These are phyloP conservation scores for Bombus picipes DNA, from an alignment of 1,140 invertebrate species.

Conservation along the genomic window DNA sequence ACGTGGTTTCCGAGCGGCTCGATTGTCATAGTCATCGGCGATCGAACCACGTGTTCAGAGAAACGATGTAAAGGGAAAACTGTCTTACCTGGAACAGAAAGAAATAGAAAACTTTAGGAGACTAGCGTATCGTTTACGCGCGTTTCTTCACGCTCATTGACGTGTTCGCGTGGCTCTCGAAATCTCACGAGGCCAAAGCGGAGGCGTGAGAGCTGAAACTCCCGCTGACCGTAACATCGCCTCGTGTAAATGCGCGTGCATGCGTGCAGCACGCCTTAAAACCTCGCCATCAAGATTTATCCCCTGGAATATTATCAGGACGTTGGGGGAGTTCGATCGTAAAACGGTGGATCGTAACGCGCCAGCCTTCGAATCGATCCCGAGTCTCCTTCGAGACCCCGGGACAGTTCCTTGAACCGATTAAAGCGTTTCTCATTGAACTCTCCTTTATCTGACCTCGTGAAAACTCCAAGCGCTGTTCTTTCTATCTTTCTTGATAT, in stretches of 20 bases:
- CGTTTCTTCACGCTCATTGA: neutral
- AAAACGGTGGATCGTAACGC: slow-evolving; percentile 43
- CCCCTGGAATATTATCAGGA: slow-evolving; percentile 47
- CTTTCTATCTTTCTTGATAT: neutral
- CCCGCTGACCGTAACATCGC: slow-evolving; percentile 4
- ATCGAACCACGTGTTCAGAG: no score
- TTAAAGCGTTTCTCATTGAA: neutral
- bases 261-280: slow-evolving; percentile 33
- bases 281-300: slow-evolving; percentile 53
- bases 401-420: slow-evolving; percentile 14
- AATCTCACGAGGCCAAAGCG: slow-evolving; percentile 49
- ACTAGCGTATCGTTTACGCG: neutral
- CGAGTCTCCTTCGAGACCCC: no score
- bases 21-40: slow-evolving; percentile 19
- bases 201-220: slow-evolving; percentile 55
- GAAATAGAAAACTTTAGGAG: neutral
- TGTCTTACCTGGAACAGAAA: slow-evolving; percentile 45
- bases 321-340: slow-evolving; percentile 38
- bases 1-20: neutral
- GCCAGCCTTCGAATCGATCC: slow-evolving; percentile 10
- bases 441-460: neutral
- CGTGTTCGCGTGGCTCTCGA: slow-evolving; percentile 62
- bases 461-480: neutral
- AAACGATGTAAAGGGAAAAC: neutral
- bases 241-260: slow-evolving; percentile 7